Conservation (phyloP, 2,797 vertebrate species). For the Enteromius anoplus region DNA sequence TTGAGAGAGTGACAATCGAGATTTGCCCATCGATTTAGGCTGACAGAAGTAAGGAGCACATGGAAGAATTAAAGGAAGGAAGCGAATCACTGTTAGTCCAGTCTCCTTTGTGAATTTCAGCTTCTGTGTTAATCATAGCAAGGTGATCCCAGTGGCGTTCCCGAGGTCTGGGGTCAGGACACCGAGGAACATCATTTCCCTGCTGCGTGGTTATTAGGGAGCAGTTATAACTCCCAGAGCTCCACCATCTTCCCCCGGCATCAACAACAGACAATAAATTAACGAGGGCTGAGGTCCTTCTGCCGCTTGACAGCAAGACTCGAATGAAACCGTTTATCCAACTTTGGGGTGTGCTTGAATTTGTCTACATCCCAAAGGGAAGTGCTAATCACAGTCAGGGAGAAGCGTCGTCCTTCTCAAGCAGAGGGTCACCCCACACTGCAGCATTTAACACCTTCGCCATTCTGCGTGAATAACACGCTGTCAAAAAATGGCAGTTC, state of each 20-base stretch:
- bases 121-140: constrained; percentile 59
- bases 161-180: constrained; percentile 50
- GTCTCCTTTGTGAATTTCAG: constrained; percentile 31
- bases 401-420: background rate
- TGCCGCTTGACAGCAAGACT: constrained; percentile 46
- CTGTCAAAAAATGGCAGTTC: constrained; percentile 31
- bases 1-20: constrained; percentile 58
- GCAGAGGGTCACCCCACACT: constrained; percentile 15
- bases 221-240: constrained; percentile 49
- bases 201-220: constrained; percentile 57
- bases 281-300: constrained; percentile 57
- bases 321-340: constrained; percentile 56
- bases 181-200: constrained; percentile 40
- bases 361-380: constrained; percentile 35
- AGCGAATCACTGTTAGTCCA: constrained; percentile 25
- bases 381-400: background rate
- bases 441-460: background rate
- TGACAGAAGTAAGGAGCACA: constrained; percentile 45
- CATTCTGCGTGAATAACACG: background rate
- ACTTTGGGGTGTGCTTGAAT: constrained; percentile 27
- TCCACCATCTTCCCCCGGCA: constrained; percentile 32
- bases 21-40: constrained; percentile 62
- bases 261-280: constrained; percentile 56
- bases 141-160: constrained; percentile 47
- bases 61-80: constrained; percentile 33